These are phyloP conservation scores for Diadophis punctatus DNA, from an alignment of 2,113 vertebrate species.

Conservation along the genomic window DNA sequence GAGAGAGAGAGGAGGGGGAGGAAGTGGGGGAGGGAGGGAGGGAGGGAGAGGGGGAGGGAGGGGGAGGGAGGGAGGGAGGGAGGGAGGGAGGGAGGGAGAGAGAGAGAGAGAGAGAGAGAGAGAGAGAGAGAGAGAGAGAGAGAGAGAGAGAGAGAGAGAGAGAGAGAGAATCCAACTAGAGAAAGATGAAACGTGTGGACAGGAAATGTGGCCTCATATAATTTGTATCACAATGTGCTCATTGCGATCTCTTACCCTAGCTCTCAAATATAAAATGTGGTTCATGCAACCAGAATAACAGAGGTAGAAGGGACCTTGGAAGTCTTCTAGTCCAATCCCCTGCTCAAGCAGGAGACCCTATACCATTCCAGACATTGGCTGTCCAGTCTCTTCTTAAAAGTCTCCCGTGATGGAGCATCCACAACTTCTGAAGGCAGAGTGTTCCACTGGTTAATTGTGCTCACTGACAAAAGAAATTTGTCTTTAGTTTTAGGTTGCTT, in stretches of 20 bases:
- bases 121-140: too few relatives aligned
- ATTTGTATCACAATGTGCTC: not conserved
- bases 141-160: too few relatives aligned
- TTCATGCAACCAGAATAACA: not conserved
- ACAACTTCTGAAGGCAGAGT: too few relatives aligned
- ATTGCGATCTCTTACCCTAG: not conserved
- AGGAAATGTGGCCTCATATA: not conserved
- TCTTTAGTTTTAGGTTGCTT: not conserved
- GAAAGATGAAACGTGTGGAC: not conserved
- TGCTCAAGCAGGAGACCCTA: not conserved
- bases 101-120: too few relatives aligned
- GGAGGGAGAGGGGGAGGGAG: too few relatives aligned
- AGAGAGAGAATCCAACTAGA: not conserved
- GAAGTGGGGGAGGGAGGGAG: not conserved
- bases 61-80: too few relatives aligned
- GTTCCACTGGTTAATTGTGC: too few relatives aligned
- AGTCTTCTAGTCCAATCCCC: too few relatives aligned
- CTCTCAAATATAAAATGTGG: not conserved
- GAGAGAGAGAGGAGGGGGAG: not conserved
- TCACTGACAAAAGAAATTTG: not conserved
- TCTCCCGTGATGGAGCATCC: too few relatives aligned
- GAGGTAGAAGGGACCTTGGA: not conserved
- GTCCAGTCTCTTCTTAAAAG: not conserved
- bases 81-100: too few relatives aligned
- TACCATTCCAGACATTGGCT: not conserved